Evolutionary conservation across 2,113 vertebrate species (phyloP).

Genomic region (Ictalurus furcatus): DNA sequence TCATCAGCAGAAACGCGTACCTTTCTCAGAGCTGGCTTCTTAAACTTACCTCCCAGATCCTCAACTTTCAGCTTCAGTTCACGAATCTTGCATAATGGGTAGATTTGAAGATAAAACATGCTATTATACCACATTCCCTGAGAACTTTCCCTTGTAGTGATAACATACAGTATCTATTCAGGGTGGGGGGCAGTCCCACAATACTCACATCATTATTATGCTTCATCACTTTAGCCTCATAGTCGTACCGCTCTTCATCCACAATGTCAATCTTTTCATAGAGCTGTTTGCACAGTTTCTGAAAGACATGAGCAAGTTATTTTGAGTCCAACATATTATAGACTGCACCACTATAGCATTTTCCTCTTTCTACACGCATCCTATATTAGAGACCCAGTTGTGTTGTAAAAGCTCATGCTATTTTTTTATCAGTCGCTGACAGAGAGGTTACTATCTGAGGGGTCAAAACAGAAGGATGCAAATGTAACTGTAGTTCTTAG

Average conservation of each 20-base stretch:
- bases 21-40: slow-evolving; percentile 78
- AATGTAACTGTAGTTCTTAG: neutral
- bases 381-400: neutral
- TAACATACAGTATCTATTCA: neutral
- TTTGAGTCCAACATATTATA: neutral
- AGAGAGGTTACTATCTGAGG: neutral
- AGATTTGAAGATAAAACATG: neutral
- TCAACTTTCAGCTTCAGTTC: slow-evolving; percentile 84
- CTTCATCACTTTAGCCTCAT: slow-evolving; percentile 75
- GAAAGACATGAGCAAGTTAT: neutral
- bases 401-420: neutral
- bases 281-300: slow-evolving; percentile 76
- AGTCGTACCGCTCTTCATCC: slow-evolving; percentile 77
- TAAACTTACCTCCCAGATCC: slow-evolving; percentile 85
- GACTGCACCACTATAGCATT: neutral
- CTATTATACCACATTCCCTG: neutral
- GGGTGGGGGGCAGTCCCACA: neutral
- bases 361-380: neutral
- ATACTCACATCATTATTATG: slow-evolving; percentile 71
- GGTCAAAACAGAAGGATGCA: neutral
- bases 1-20: slow-evolving; percentile 84
- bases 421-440: neutral
- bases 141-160: neutral
- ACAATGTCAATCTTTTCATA: slow-evolving; percentile 68
- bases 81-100: slow-evolving; percentile 70